Evolutionary conservation across 1,140 invertebrate species (phyloP), one percentile per base, ranked within the genome.

Genomic region (Leptinotarsa lineolata): DNA sequence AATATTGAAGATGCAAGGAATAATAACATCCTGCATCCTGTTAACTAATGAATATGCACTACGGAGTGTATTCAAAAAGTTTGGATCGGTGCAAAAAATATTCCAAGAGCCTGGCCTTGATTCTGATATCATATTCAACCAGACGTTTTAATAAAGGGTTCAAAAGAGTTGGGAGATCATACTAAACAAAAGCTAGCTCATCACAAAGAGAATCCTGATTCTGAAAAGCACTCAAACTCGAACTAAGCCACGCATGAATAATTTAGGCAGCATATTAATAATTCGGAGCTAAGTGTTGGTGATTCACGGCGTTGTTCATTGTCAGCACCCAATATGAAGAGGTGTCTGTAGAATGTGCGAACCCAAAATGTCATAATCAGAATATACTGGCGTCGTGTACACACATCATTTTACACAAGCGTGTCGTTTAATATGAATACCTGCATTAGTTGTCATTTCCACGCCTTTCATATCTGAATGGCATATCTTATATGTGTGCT

Each of bases 371-470:
- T 77, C 76, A 77, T 65, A 73, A 72, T 58, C 76, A 77, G 68
- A 44, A 54, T 39, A 16, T 54, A 54, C 54, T 59, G 48, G 66
- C 39, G 60, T 48, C 73, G 72, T 61, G 73, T 74, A 72, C 70
- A 77, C 75, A 74, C 68, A 65, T 70, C 65, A 70, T 61, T 72
- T 61, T 20, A 70, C 66, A 72, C 46, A 72, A 72, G 73, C 65
- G 64, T 21, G 58, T 64, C 75, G 73, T 75, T 77, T 77, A 72
- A 77, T 77, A 73, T 77, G 72, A 75, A 75, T 77, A 77, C 73
- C 76, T 77, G 76, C 70, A 75, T 77, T 77, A 73, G 68, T 74
- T 69, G 68, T 76, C 73, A 60, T 77, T 77, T 74, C 20, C 63
- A 73, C 74, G 58, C 75, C 73, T 77, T 77, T 77, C 75, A 72